Conservation (phyloP, 2,113 vertebrate genomes). For the Thermophis baileyi region DNA sequence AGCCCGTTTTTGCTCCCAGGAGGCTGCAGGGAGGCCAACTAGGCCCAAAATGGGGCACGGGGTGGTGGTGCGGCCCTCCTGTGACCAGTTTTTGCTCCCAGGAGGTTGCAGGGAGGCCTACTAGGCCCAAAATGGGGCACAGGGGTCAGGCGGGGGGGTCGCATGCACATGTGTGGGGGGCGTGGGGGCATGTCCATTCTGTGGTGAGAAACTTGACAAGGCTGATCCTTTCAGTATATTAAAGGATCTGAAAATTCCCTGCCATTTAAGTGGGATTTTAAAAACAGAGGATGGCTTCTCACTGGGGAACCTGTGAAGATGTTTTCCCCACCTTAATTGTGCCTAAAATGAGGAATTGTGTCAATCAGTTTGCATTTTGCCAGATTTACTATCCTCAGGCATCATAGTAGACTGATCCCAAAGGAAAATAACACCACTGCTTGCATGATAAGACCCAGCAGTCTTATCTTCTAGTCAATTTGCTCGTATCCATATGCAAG, state of each 20-base stretch:
- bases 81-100: no score
- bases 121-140: no score
- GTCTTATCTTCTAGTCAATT: neutral
- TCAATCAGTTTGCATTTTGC: neutral
- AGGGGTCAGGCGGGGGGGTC: no score
- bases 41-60: no score
- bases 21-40: no score
- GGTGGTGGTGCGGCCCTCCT: no score
- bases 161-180: no score
- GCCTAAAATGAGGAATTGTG: neutral
- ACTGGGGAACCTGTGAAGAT: neutral
- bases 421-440: neutral
- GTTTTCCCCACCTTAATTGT: neutral
- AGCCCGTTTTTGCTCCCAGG: no score
- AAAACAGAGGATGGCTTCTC: neutral
- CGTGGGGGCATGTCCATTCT: no score
- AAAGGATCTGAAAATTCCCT: neutral
- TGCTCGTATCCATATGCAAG: neutral
- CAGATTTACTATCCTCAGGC: neutral
- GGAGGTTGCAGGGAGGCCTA: no score
- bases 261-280: neutral
- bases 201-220: neutral
- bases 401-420: neutral
- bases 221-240: neutral
- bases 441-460: neutral